Evolutionary conservation across 2,888 invertebrate species (phyloP), one percentile per base, ranked within the genome.

Genomic region (Eupithecia subumbrata): DNA sequence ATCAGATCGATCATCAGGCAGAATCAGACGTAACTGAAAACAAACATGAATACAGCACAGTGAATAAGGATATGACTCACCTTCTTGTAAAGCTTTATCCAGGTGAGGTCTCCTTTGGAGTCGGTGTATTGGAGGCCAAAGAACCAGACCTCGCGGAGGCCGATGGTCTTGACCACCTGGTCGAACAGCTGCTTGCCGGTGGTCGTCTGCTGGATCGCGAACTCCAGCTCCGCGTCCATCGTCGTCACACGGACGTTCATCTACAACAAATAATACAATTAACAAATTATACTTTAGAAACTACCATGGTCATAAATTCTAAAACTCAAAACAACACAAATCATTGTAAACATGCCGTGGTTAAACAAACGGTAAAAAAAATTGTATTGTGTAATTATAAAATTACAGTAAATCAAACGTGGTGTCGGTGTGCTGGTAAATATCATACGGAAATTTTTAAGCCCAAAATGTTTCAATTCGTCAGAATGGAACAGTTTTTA

Each of bases 221-320:
- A 99, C 97, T 99, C 99, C 97, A 99, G 96, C 96, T 99, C 99
- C 95, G 99, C 99, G 96, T 99, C 99, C 99, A 99, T 99, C 92
- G 99, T 99, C 95, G 99, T 99, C 96, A 99, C 99, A 95, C 99
- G 98, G 92, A 99, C 99, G 96, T 99, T 99, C 96, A 99, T 98
- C 98, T 3, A 95, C 92, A 69, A 64, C 12, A 34, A 70, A 30
- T 37, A 22, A 7, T 30, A 52, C 5, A 40, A 40, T 67, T 37
- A 64, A 18, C 64, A 34, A 34, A 16, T 16, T 8, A 30, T 56
- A 56, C 14, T 60, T 25, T 60, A 0, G 60, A 60, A 60, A 48
- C 48, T 56, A 56, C 56, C 22, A 11, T 56, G 22, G n/a, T n/a
- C n/a, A n/a, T 52, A 25, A 63, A 14, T 30, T 2, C 30, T 16